These are phyloP conservation scores for Caiman crocodilus DNA, from an alignment of 2,797 vertebrate species.

Conservation along the genomic window DNA sequence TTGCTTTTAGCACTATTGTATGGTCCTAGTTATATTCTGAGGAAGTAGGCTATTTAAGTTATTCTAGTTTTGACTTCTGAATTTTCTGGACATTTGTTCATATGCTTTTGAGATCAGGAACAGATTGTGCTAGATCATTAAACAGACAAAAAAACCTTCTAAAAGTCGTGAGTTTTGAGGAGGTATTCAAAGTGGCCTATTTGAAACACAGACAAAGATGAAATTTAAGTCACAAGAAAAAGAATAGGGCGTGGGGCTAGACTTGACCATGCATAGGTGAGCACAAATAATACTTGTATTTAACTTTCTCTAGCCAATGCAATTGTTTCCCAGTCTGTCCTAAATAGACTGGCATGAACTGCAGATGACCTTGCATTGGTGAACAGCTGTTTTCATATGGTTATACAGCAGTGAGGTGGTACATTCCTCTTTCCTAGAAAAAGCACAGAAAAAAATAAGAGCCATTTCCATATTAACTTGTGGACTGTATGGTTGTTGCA, in stretches of 20 bases:
- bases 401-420: not conserved
- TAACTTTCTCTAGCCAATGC: conserved; percentile 63
- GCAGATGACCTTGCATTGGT: conserved; percentile 55
- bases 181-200: conserved; percentile 54
- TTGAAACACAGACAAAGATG: conserved; percentile 40
- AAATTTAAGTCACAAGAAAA: conserved; percentile 62
- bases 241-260: conserved; percentile 59
- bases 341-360: conserved; percentile 62
- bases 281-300: conserved; percentile 55
- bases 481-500: not conserved
- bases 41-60: conserved; percentile 8
- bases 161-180: conserved; percentile 54
- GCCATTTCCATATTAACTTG: not conserved
- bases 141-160: conserved; percentile 38
- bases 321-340: conserved; percentile 54
- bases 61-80: conserved; percentile 8
- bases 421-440: not conserved
- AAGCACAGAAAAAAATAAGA: not conserved
- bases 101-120: conserved; percentile 58
- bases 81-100: conserved; percentile 1
- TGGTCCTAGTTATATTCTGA: not conserved
- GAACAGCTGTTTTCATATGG: conserved; percentile 26
- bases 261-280: conserved; percentile 42
- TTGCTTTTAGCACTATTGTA: not conserved
- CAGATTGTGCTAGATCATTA: not conserved